Base-by-base conservation (phyloP, 1,140 invertebrate genomes). In the Drosophila erecta region DNA sequence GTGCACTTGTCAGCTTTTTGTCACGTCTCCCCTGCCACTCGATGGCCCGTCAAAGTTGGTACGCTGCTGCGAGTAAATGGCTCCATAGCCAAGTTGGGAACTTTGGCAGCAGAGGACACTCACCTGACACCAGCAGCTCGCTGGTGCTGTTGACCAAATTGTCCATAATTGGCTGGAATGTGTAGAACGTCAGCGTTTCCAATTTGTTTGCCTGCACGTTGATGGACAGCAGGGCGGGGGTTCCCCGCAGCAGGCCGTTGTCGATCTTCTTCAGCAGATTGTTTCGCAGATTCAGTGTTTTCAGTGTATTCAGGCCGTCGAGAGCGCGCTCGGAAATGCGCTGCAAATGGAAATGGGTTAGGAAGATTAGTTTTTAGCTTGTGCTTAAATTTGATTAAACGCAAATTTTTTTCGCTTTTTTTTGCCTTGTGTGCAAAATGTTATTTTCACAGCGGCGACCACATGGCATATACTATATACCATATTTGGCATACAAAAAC, bases 91-190 rank as follows among this genome's bases (percentile, higher is more conserved):
- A 6, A 27, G 46, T 47, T 33, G 17, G 7, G 10, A 2, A 11
- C 17, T n/a, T n/a, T n/a, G n/a, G n/a, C n/a, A n/a, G n/a, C n/a
- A n/a, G n/a, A n/a, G n/a, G 40, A 37, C 58, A 95, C 95, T 96
- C 92, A 97, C 96, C 95, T 94, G 95, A 95, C 47, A 97, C 90
- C 79, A 95, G 94, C 85, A 97, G 94, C 93, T 95, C 94, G 84
- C 96, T 95, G 69, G 94, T 94, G 51, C 90, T 93, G 78, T 95
- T 95, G 91, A 95, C 95, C 84, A 96, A 93, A 92, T 96, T 96
- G 59, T 94, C 94, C 65, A 96, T 90, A 86, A 97, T 94, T 4
- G 96, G 96, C 49, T 94, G 93, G 67, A 97, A 93, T 38, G 95
- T 95, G 64, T 95, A 95, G 85, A 94, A 95, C 67, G 95, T 95